phyloP scores from a whole-genome alignment of 2,888 invertebrate species.

The Leucophenga maculata region DNA sequence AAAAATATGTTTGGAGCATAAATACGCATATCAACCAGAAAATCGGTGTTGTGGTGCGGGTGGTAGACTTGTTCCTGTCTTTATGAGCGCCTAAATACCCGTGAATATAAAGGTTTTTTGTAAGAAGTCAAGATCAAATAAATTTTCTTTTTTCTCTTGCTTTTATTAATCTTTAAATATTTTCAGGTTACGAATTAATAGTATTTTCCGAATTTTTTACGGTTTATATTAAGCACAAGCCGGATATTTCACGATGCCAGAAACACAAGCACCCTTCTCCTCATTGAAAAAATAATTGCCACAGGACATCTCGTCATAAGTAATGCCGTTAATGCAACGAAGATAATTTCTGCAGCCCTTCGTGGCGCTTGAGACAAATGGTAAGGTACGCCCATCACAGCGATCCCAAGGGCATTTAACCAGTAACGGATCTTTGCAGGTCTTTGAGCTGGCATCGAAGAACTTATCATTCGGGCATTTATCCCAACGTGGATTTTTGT shows the following conservation, averaged over 20 bases:
- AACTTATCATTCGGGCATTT: constrained; percentile 54
- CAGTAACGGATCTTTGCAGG: constrained; percentile 47
- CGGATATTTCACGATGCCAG: constrained; percentile 41
- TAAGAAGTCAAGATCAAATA: too few relatives aligned
- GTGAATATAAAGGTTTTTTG: too few relatives aligned
- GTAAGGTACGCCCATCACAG: constrained; percentile 60
- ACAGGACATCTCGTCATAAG: constrained; percentile 46
- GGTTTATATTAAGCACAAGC: constrained; percentile 46
- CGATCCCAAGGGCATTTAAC: constrained; percentile 57
- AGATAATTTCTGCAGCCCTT: constrained; percentile 62
- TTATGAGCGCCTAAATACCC: too few relatives aligned
- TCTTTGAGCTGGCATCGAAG: constrained; percentile 47
- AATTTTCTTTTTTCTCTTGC: too few relatives aligned
- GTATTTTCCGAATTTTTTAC: too few relatives aligned
- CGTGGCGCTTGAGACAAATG: constrained; percentile 52
- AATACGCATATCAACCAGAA: too few relatives aligned
- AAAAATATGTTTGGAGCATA: too few relatives aligned
- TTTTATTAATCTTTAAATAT: too few relatives aligned
- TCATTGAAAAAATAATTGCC: constrained; percentile 65
- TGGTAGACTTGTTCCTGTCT: too few relatives aligned
- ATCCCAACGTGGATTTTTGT: constrained; percentile 52
- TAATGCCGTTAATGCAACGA: constrained; percentile 49
- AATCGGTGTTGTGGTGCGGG: too few relatives aligned
- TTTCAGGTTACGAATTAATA: too few relatives aligned
- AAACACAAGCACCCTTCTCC: constrained; percentile 44